Conservation (phyloP, 2,888 invertebrate genomes). For the Andrena bicolor region DNA sequence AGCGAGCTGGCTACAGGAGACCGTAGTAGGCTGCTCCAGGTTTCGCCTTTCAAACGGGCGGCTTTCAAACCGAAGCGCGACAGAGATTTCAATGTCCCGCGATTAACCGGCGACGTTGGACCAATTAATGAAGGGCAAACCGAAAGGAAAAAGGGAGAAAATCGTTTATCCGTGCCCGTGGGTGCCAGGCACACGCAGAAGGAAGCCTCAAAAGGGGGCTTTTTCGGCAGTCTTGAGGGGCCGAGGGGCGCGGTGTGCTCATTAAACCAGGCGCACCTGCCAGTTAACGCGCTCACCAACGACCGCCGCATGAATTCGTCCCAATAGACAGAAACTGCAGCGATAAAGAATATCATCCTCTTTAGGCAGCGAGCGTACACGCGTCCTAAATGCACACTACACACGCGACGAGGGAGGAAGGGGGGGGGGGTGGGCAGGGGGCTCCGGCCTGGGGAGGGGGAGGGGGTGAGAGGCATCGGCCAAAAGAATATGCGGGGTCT, state of each 20-base stretch:
- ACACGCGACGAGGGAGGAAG: slow-evolving; percentile 74
- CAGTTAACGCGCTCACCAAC: slow-evolving; percentile 65
- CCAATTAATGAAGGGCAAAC: slow-evolving; percentile 33
- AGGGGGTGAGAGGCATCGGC: slow-evolving; percentile 15
- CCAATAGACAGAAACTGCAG: slow-evolving; percentile 71
- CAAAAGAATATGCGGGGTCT: slow-evolving; percentile 64
- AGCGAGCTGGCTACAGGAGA: neutral
- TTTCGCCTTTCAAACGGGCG: slow-evolving; percentile 19
- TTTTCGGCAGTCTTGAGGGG: slow-evolving; percentile 56
- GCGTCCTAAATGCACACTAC: slow-evolving; percentile 80
- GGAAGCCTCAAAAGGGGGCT: slow-evolving; percentile 52
- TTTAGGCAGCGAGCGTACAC: slow-evolving; percentile 65
- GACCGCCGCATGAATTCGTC: slow-evolving; percentile 71
- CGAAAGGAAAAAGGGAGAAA: neutral
- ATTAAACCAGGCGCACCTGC: slow-evolving; percentile 71
- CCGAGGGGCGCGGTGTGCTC: slow-evolving; percentile 48
- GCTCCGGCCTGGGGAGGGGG: slow-evolving; percentile 35
- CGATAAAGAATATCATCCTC: slow-evolving; percentile 76
- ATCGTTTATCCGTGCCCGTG: slow-evolving; percentile 42
- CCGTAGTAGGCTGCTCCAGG: neutral
- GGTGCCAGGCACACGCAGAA: slow-evolving; percentile 66
- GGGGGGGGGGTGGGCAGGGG: slow-evolving; percentile 58
- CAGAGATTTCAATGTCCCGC: slow-evolving; percentile 14
- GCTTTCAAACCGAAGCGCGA: slow-evolving; percentile 19
- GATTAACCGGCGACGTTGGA: slow-evolving; percentile 24